phyloP scores from a whole-genome alignment of 1,140 invertebrate species.

The Aphelinus certus region DNA sequence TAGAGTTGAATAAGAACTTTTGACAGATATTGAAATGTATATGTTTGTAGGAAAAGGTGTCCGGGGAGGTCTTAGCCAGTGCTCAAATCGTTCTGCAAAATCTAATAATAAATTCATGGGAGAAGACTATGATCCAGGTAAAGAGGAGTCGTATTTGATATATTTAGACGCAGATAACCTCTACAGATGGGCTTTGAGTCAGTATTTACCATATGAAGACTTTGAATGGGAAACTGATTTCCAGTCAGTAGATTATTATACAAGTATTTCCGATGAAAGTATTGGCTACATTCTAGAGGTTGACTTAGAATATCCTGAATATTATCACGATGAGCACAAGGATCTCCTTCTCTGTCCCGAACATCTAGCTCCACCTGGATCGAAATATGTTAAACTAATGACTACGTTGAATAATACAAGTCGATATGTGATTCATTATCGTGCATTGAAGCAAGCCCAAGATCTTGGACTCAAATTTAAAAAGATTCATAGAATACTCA shows the following conservation, averaged over 20 bases:
- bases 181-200: too few relatives aligned
- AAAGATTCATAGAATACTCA: too few relatives aligned
- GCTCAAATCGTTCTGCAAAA: constrained; percentile 54
- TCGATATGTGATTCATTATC: constrained; percentile 43
- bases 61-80: constrained; percentile 57
- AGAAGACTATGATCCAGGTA: constrained; percentile 50
- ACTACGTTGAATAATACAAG: constrained; percentile 55
- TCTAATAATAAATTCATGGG: constrained; percentile 64
- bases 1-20: constrained; percentile 49
- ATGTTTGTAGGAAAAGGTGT: constrained; percentile 59
- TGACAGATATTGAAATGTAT: constrained; percentile 62
- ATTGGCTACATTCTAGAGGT: too few relatives aligned
- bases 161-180: too few relatives aligned
- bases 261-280: constrained; percentile 36
- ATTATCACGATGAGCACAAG: constrained; percentile 61
- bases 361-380: constrained; percentile 40
- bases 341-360: constrained; percentile 65
- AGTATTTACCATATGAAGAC: neutral
- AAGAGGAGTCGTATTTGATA: too few relatives aligned
- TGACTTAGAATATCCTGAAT: too few relatives aligned
- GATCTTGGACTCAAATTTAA: too few relatives aligned
- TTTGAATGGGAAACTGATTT: constrained; percentile 61
- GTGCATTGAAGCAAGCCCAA: constrained; percentile 61
- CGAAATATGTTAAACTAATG: constrained; percentile 53
- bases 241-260: constrained; percentile 37